phyloP scores from a whole-genome alignment of 2,888 invertebrate species.

The Mantis religiosa region DNA sequence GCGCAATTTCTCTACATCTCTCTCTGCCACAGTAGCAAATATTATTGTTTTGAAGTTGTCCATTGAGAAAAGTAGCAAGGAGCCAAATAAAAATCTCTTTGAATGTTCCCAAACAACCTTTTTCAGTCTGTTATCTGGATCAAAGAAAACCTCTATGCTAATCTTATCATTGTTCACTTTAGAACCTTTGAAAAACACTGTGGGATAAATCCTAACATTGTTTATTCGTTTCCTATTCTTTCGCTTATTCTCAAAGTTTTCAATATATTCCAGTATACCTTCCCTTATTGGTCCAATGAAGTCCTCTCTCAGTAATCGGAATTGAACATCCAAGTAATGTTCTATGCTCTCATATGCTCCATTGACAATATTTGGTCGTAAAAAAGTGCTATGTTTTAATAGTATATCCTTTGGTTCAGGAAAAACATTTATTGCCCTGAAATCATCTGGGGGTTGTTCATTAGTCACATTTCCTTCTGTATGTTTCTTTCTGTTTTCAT shows the following conservation, averaged over 20 bases:
- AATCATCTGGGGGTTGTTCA: constrained; percentile 45
- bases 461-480: background rate
- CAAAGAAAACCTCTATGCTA: constrained; percentile 43
- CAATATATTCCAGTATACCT: constrained; percentile 56
- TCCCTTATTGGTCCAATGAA: constrained; percentile 68
- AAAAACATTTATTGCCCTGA: constrained; percentile 45
- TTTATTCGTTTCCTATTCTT: constrained; percentile 39
- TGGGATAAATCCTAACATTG: constrained; percentile 49
- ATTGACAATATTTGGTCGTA: constrained; percentile 55
- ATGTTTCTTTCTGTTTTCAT: background rate
- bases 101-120: constrained; percentile 47
- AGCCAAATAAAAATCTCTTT: constrained; percentile 65
- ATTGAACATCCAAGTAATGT: constrained; percentile 73
- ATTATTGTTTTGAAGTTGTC: constrained; percentile 64
- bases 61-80: constrained; percentile 66
- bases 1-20: constrained; percentile 49
- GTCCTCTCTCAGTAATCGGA: constrained; percentile 73
- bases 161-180: constrained; percentile 46
- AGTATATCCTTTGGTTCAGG: constrained; percentile 47
- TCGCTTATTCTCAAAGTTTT: constrained; percentile 42
- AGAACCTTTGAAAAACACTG: constrained; percentile 47
- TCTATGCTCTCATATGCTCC: constrained; percentile 61
- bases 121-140: constrained; percentile 38
- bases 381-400: constrained; percentile 41
- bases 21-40: constrained; percentile 64